These are phyloP conservation scores for Anastrepha obliqua DNA, from an alignment of 1,140 invertebrate species.

Conservation along the genomic window DNA sequence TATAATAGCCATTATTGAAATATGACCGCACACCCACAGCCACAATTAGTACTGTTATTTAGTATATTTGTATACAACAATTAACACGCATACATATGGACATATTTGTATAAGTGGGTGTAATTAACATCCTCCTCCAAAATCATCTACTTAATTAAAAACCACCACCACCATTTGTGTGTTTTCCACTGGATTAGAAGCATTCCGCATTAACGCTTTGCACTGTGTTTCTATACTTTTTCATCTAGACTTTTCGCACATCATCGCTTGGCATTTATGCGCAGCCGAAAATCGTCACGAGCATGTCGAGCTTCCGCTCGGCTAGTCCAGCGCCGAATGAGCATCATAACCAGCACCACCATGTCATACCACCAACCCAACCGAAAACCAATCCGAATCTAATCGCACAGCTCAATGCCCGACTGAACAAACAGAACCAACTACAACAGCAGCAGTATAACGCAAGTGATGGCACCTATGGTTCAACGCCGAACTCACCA, in stretches of 20 bases:
- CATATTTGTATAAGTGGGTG: not conserved
- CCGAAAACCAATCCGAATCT: conserved; percentile 72
- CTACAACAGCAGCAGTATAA: conserved; percentile 61
- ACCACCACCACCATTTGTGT: not conserved
- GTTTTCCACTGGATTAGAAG: not conserved
- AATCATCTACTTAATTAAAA: not conserved
- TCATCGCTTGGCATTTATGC: conserved; percentile 73
- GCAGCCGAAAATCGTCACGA: conserved; percentile 71
- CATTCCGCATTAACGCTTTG: not conserved
- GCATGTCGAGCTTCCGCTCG: conserved; percentile 73
- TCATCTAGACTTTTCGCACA: conserved; percentile 70
- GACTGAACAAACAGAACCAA: conserved; percentile 69
- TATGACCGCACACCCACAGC: too few species aligned
- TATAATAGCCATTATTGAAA: too few species aligned
- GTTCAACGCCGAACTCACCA: conserved; percentile 61
- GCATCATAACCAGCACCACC: conserved; percentile 61
- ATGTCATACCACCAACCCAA: conserved; percentile 69
- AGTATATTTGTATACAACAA: not conserved
- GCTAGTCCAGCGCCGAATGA: conserved; percentile 69
- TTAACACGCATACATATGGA: not conserved
- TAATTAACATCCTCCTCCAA: not conserved
- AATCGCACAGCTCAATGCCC: conserved; percentile 73
- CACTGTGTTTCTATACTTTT: conserved; percentile 49
- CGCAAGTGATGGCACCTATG: conserved; percentile 67
- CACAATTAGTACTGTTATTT: too few species aligned